Base-by-base conservation (phyloP, 2,888 invertebrate species). In the Drosophila cyrtoloma region DNA sequence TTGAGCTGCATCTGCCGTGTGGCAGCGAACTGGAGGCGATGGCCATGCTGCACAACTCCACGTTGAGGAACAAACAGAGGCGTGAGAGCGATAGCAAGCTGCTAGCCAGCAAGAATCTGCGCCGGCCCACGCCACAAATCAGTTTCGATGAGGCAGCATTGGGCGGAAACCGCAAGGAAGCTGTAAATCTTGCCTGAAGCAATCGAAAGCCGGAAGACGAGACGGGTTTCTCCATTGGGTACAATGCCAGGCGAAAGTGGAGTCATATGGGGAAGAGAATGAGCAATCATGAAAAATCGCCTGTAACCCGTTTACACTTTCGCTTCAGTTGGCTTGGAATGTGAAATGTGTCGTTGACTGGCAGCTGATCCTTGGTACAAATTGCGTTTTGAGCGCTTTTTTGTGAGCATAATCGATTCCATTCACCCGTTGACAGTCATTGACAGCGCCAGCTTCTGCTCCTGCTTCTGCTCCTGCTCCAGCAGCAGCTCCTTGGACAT, bases 91-190 rank as follows among this genome's bases (percentile, higher is more conserved):
- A 87, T 30, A 82, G 79, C 58, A 75, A 64, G 7, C 32, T 79
- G 30, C 47, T 81, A 51, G 42, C 67, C 22, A 71, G 50, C 62
- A 71, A 53, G 30, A 61, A 56, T 30, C 39, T 58, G 53, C 85
- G 74, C 57, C 79, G 81, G 5, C 84, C 88, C 51, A 92, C 87
- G 68, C 86, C 81, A 70, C 93, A 93, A 91, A 92, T 91, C 74
- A 92, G 93, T 74, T 92, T 92, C 75, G 92, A 93, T 68, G 93
- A 92, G 57, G 88, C 72, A 19, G 71, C 79, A 16, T 28, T 81
- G 57, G 67, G 58, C 65, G 55, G 69, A 76, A 68, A 68, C 61
- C 79, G 51, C 14, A 79, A 83, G 71, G 83, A 86, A 62, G 74
- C 77, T 57, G 69, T 81, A 60, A 85, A 79, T 76, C 80, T 72